Evolutionary conservation across 1,140 invertebrate species (phyloP).

Genomic region (Drosophila pachea): DNA sequence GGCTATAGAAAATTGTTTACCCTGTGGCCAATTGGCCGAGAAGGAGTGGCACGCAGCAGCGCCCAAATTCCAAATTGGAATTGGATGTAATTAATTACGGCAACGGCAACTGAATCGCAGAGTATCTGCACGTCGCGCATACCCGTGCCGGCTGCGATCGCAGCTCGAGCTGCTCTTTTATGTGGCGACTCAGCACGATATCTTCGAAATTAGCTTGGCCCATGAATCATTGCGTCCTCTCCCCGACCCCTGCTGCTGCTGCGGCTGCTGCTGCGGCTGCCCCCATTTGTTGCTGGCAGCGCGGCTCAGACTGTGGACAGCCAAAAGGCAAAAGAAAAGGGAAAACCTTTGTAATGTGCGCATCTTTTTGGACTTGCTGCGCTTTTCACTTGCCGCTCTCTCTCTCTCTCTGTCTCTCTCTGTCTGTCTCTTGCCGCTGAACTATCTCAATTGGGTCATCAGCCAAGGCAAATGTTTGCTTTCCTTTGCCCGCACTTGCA

Average conservation of each 20-base stretch:
- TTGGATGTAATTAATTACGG: background rate
- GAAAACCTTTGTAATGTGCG: constrained; percentile 37
- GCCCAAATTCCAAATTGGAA: background rate
- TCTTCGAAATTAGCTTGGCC: constrained; percentile 30
- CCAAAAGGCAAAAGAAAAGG: constrained; percentile 30
- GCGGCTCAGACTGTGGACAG: background rate
- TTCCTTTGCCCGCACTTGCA: constrained; percentile 57
- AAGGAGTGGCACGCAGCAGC: background rate
- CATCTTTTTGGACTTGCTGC: constrained; percentile 39
- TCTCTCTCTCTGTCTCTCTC: constrained; percentile 1
- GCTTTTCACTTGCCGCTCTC: constrained; percentile 41
- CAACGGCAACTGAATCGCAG: no score
- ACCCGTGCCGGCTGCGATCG: no score
- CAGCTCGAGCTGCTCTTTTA: background rate
- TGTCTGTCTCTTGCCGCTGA: constrained; percentile 21
- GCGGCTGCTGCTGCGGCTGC: background rate
- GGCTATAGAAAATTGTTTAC: constrained; percentile 19
- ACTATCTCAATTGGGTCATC: constrained; percentile 68
- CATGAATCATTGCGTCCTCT: constrained; percentile 41
- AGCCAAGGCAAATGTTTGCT: constrained; percentile 34
- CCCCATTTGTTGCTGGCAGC: background rate
- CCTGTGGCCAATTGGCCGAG: background rate
- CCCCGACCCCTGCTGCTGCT: background rate
- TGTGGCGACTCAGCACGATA: constrained; percentile 32
- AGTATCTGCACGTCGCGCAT: constrained; percentile 13